Percentiles rank a stretch among this genome's conserved stretches.
phyloP scores from a whole-genome alignment of 2,113 vertebrate genomes.

The Peromyscus californicus region DNA sequence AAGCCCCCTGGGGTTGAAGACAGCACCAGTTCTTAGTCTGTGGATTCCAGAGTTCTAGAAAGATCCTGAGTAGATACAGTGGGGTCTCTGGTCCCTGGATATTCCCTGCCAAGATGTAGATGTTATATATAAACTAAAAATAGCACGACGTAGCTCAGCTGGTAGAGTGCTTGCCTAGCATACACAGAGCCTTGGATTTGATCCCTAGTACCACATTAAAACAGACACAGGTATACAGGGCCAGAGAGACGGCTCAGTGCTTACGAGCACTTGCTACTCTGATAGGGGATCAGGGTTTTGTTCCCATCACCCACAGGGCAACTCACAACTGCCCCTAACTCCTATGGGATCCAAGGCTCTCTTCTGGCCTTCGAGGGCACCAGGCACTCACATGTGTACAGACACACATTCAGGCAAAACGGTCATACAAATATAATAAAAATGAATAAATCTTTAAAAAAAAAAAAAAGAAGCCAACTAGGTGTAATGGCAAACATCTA shows the following conservation, averaged over 20 bases:
- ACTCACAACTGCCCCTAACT: neutral
- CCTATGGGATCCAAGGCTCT: neutral
- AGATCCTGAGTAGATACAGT: neutral
- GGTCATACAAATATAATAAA: neutral
- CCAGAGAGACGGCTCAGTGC: too few relatives aligned
- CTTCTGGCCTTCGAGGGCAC: neutral
- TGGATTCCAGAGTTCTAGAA: neutral
- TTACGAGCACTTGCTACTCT: neutral
- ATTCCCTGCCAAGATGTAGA: neutral
- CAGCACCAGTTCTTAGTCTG: neutral
- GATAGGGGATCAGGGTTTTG: neutral
- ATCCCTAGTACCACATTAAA: neutral
- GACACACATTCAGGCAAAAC: neutral
- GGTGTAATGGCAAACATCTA: neutral
- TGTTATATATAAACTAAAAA: neutral
- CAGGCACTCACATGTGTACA: neutral
- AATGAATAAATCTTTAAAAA: neutral
- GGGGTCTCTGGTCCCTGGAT: accelerated
- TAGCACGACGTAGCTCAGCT: neutral
- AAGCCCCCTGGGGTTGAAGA: accelerated
- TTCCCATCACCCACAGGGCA: neutral
- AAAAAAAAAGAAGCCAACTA: neutral
- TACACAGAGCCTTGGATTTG: neutral
- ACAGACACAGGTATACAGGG: too few relatives aligned
- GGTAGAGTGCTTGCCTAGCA: neutral